Evolutionary conservation across 1,140 invertebrate species (phyloP).

Genomic region (Rhyacophila brunnea): DNA sequence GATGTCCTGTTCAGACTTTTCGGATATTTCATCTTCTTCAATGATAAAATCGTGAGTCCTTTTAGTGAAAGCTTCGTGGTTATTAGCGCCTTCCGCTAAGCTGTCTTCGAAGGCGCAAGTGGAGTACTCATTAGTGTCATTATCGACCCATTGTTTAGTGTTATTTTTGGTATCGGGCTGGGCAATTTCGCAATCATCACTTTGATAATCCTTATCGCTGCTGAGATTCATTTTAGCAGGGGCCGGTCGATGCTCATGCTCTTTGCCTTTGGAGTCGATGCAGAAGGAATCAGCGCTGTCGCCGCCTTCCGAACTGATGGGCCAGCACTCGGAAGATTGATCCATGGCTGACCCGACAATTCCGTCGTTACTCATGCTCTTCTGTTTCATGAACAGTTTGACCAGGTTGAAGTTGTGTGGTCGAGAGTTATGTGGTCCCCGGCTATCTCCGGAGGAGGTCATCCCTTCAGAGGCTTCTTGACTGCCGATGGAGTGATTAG

Average conservation of each 20-base stretch:
- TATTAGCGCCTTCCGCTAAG: conserved; percentile 35
- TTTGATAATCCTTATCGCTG: conserved; percentile 31
- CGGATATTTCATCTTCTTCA: conserved; percentile 45
- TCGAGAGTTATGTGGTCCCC: conserved; percentile 34
- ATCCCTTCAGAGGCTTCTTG: conserved; percentile 59
- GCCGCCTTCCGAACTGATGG: conserved; percentile 50
- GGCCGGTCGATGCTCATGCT: neutral
- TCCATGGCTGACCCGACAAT: conserved; percentile 63
- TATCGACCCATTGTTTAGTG: conserved; percentile 31
- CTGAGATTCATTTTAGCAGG: conserved; percentile 24
- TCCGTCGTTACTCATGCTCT: conserved; percentile 74
- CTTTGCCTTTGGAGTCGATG: conserved; percentile 26
- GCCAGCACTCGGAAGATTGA: conserved; percentile 64
- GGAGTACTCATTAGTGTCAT: conserved; percentile 28
- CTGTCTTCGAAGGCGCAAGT: conserved; percentile 41
- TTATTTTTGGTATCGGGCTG: conserved; percentile 25
- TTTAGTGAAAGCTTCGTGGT: conserved; percentile 18
- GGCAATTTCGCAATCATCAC: conserved; percentile 25
- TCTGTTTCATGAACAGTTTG: conserved; percentile 88
- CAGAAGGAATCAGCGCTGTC: conserved; percentile 43
- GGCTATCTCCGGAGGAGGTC: conserved; percentile 54
- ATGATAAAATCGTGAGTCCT: conserved; percentile 45
- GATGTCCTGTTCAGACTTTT: conserved; percentile 38
- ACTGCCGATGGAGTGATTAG: conserved; percentile 46
- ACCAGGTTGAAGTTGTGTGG: conserved; percentile 76